Evolutionary conservation across 2,888 invertebrate species (phyloP).

Genomic region (Electrophaes corylata): DNA sequence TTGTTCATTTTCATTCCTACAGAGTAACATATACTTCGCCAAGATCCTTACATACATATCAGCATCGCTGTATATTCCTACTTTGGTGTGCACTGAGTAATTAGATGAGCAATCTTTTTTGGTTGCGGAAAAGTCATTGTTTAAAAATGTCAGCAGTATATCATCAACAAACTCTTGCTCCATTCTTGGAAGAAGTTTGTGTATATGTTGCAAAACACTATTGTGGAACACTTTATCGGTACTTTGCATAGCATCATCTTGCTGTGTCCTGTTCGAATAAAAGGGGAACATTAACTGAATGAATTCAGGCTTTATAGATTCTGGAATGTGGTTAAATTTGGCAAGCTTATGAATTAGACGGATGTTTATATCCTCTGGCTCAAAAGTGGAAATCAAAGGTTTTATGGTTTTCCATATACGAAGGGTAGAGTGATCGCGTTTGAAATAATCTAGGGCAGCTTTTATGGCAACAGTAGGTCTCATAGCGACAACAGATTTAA

Average conservation of each 20-base stretch:
- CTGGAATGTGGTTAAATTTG: constrained; percentile 5
- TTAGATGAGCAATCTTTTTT: neutral
- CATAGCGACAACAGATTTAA: neutral
- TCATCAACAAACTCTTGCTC: neutral
- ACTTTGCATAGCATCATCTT: neutral
- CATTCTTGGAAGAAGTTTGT: constrained; percentile 6
- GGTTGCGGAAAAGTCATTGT: neutral
- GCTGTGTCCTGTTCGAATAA: neutral
- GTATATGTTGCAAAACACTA: constrained; percentile 1
- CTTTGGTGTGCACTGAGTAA: neutral
- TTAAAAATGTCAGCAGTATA: neutral
- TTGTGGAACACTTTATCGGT: neutral
- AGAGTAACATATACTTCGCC: constrained; percentile 5
- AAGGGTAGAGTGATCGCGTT: constrained; percentile 1
- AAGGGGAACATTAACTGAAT: constrained; percentile 5
- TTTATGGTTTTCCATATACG: constrained; percentile 6
- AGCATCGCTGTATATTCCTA: neutral
- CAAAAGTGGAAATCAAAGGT: neutral
- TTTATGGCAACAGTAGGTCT: constrained; percentile 7
- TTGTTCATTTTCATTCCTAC: constrained; percentile 8
- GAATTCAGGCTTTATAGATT: constrained; percentile 9
- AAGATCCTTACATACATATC: constrained; percentile 5
- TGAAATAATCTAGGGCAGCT: constrained; percentile 10
- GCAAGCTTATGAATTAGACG: constrained; percentile 2
- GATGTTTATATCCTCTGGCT: neutral